Evolutionary conservation across 2,797 vertebrate genomes (phyloP).

Genomic region (Myripristis jacobus): DNA sequence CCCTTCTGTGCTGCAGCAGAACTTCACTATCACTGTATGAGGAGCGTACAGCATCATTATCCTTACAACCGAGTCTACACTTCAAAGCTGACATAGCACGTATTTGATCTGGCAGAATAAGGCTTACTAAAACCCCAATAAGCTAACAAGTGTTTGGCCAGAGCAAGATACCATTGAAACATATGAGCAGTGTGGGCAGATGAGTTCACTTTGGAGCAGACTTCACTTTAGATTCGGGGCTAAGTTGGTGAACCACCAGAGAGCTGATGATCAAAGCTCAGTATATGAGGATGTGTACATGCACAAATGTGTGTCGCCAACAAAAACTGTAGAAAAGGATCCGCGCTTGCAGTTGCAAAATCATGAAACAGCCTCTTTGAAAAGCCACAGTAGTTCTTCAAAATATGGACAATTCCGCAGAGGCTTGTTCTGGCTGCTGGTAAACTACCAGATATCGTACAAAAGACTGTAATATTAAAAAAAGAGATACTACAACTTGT

Average conservation of each 20-base stretch:
- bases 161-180: neutral
- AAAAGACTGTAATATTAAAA: no score
- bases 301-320: neutral
- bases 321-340: neutral
- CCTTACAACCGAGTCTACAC: neutral
- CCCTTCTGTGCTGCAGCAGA: no score
- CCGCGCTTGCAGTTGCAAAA: neutral
- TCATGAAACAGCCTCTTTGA: neutral
- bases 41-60: neutral
- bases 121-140: neutral
- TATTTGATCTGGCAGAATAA: neutral
- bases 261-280: neutral
- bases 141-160: neutral
- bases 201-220: neutral
- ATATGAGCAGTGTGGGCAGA: neutral
- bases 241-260: neutral
- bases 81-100: no score
- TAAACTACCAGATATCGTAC: no score
- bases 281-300: neutral
- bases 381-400: neutral
- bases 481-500: no score
- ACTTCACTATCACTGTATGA: no score
- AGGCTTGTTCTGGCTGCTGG: no score
- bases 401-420: no score
- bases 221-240: neutral